These are phyloP conservation scores for Microplitis mediator DNA, from an alignment of 1,140 invertebrate species.

Conservation along the genomic window DNA sequence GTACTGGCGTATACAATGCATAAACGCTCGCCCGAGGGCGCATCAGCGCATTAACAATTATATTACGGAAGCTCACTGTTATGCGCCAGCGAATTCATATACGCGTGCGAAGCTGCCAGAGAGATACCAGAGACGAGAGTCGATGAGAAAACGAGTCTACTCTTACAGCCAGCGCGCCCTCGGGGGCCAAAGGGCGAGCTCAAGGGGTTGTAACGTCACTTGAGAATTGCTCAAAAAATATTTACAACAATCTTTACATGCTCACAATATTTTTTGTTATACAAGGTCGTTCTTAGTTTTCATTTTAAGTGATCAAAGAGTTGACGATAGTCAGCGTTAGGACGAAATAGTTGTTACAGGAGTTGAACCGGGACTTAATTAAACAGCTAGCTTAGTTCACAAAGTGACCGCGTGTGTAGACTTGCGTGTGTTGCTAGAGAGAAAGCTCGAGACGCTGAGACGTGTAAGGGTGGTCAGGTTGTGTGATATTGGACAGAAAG, in stretches of 20 bases:
- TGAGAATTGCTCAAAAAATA: background rate
- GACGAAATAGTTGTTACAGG: constrained; percentile 33
- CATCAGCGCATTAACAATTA: constrained; percentile 58
- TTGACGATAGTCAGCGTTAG: constrained; percentile 1
- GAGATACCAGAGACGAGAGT: constrained; percentile 1
- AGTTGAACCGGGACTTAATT: constrained; percentile 62
- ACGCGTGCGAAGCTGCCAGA: constrained; percentile 35
- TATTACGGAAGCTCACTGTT: constrained; percentile 56
- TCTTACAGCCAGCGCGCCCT: background rate
- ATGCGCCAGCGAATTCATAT: constrained; percentile 50
- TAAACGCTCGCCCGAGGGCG: constrained; percentile 47
- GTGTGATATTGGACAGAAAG: background rate
- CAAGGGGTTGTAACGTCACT: too few relatives aligned
- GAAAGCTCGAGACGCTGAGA: constrained; percentile 25
- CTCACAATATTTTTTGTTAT: background rate
- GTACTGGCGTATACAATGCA: constrained; percentile 40
- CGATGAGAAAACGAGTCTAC: too few relatives aligned
- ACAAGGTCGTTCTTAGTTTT: background rate
- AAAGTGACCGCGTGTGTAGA: constrained; percentile 59
- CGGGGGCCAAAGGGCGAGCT: background rate
- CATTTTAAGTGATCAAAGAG: background rate
- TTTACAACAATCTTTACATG: too few relatives aligned
- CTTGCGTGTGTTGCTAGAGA: constrained; percentile 36
- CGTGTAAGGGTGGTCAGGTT: background rate
- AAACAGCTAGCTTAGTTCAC: constrained; percentile 62